Evolutionary conservation across 2,113 vertebrate species (phyloP), one percentile per base, ranked within the genome.

Genomic region (Hystrix brachyura): DNA sequence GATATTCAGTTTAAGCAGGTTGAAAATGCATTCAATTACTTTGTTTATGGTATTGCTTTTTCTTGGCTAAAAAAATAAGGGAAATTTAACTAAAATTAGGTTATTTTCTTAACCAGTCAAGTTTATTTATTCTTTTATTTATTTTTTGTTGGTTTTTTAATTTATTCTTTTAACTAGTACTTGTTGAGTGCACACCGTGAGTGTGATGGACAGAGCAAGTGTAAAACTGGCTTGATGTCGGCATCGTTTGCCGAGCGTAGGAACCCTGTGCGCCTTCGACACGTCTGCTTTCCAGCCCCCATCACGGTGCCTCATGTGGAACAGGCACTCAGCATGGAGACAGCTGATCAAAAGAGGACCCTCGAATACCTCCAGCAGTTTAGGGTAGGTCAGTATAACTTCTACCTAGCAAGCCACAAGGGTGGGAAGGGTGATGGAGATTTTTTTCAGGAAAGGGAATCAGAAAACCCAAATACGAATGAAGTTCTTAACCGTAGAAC

Each of bases 71-170:
- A 19, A 3, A n/a, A 34, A 25, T n/a, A 67, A 83, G 93, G 78
- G 38, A 91, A 86, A 32, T 48, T 62, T 34, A 74, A 78, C 17
- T 2, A 27, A 90, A 72, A 27, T 65, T 18, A 74, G 19, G 6
- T 80, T 48, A 74, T 85, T 92, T 95, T 95, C 53, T 87, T 67
- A 57, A 83, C 71, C 38, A 51, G 8, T 57, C 32, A 64, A 69
- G 38, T 81, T 57, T 43, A 74, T 91, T 93, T 48, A n/a, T 88
- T 91, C 81, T n/a, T 90, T 96, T 57, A 79, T 55, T 25, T 29
- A 51, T 0, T 86, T 48, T 69, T 53, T 94, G 27, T 89, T 89
- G 67, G 38, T 38, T 38, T 38, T 38, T 38, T 38, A 38, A 74
- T 91, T 93, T 48, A n/a, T 88, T 91, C 65, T 48, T 92, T 96